phyloP scores from a whole-genome alignment of 2,797 vertebrate species.

The Atherinosoma microstoma region DNA sequence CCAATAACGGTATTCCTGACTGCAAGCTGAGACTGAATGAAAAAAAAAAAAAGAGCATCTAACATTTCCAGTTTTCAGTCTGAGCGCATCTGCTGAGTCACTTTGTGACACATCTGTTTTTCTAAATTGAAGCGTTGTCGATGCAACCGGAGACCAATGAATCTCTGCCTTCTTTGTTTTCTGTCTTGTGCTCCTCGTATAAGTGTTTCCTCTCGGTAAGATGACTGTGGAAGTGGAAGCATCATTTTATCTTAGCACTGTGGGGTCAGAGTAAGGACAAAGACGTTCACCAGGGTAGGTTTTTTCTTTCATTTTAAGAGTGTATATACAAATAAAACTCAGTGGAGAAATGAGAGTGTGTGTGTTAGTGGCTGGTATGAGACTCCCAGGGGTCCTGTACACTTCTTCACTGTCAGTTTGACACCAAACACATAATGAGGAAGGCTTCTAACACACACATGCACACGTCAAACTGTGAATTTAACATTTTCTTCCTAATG shows the following conservation, averaged over 20 bases:
- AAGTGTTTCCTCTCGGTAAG: conserved; percentile 30
- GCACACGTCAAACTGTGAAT: background rate
- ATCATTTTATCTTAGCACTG: background rate
- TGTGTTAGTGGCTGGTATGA: conserved; percentile 32
- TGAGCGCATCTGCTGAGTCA: conserved; percentile 60
- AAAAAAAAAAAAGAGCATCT: background rate
- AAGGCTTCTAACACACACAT: conserved; percentile 18
- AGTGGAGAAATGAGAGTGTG: conserved; percentile 48
- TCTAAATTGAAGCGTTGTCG: conserved; percentile 29
- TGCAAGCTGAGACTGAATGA: background rate
- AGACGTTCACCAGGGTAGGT: conserved; percentile 9
- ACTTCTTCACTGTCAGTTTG: conserved; percentile 74
- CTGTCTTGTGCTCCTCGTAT: conserved; percentile 35
- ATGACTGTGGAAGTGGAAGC: background rate
- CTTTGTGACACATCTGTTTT: conserved; percentile 63
- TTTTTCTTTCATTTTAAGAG: conserved; percentile 35
- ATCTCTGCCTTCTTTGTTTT: conserved; percentile 48
- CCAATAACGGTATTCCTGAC: background rate
- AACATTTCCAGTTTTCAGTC: conserved; percentile 23
- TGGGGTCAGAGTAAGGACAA: conserved; percentile 35
- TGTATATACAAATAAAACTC: conserved; percentile 51
- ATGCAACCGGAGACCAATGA: conserved; percentile 24
- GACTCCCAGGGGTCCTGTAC: conserved; percentile 58
- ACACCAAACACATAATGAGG: conserved; percentile 68
- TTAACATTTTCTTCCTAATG: conserved; percentile 28